Evolutionary conservation across 2,888 invertebrate genomes (phyloP).

Genomic region (Ornithoptera priamus): DNA sequence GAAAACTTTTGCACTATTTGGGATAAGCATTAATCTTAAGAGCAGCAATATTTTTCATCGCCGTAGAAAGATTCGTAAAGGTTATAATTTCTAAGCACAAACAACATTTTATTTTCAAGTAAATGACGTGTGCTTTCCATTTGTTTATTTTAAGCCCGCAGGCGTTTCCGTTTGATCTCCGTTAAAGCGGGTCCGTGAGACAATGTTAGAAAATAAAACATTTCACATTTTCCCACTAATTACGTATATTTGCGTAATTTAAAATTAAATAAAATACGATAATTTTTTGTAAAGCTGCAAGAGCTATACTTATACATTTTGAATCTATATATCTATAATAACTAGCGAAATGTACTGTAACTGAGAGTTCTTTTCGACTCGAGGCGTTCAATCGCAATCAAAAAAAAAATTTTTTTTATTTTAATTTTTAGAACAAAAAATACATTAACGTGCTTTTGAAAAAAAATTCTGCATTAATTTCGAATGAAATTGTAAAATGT

Average conservation of each 20-base stretch:
- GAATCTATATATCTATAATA: too few species aligned
- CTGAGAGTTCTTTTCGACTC: too few species aligned
- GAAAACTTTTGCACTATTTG: neutral
- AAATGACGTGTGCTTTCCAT: slow-evolving; percentile 16
- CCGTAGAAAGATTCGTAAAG: neutral
- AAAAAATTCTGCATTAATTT: too few species aligned
- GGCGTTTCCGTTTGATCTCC: slow-evolving; percentile 22
- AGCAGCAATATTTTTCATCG: neutral
- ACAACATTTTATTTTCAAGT: slow-evolving; percentile 12
- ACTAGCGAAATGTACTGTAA: too few species aligned
- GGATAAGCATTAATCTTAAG: neutral
- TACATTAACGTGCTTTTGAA: too few species aligned
- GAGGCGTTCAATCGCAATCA: too few species aligned
- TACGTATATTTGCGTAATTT: slow-evolving; percentile 1
- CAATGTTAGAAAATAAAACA: slow-evolving; percentile 9
- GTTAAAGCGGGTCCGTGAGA: slow-evolving; percentile 4
- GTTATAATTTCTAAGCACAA: neutral
- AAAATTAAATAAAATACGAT: neutral
- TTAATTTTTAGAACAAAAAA: too few species aligned
- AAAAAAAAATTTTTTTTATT: too few species aligned
- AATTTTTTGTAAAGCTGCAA: neutral
- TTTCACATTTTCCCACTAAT: slow-evolving; percentile 15
- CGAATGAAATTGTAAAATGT: too few species aligned
- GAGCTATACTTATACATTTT: too few species aligned
- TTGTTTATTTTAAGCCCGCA: slow-evolving; percentile 11